A percentile compares a stretch with the other conserved stretches of the same genome.
Conservation (phyloP, 2,888 invertebrate species). For the Epirrhoe tristata region DNA sequence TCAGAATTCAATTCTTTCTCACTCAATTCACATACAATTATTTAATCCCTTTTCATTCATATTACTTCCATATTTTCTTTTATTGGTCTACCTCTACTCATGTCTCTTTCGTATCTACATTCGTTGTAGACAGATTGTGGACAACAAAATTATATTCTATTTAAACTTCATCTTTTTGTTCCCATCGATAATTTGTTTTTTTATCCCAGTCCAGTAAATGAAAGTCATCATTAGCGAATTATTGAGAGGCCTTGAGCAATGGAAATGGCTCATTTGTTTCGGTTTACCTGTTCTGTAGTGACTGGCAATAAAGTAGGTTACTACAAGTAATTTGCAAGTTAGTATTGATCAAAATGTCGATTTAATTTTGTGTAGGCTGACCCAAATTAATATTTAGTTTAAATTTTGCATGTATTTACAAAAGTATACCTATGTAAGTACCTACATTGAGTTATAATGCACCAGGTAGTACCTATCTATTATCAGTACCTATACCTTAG, state of each 20-base stretch:
- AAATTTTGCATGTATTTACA: too few relatives aligned
- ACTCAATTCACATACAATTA: too few relatives aligned
- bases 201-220: conserved; percentile 50
- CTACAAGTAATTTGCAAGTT: neutral
- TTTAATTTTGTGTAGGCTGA: neutral
- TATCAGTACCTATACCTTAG: too few relatives aligned
- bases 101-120: too few relatives aligned
- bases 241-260: conserved; percentile 48
- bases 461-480: too few relatives aligned
- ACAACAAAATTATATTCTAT: neutral
- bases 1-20: too few relatives aligned
- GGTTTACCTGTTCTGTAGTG: conserved; percentile 22
- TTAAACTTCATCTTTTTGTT: conserved; percentile 16
- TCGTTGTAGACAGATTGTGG: neutral
- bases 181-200: conserved; percentile 44
- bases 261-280: conserved; percentile 43
- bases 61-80: too few relatives aligned
- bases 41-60: too few relatives aligned
- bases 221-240: conserved; percentile 59
- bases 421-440: too few relatives aligned
- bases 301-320: conserved; percentile 10
- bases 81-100: too few relatives aligned
- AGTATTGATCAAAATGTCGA: neutral
- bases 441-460: too few relatives aligned
- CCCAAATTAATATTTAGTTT: too few relatives aligned